These are phyloP conservation scores for Cygnus atratus DNA, from an alignment of 2,113 vertebrate genomes.

Conservation along the genomic window DNA sequence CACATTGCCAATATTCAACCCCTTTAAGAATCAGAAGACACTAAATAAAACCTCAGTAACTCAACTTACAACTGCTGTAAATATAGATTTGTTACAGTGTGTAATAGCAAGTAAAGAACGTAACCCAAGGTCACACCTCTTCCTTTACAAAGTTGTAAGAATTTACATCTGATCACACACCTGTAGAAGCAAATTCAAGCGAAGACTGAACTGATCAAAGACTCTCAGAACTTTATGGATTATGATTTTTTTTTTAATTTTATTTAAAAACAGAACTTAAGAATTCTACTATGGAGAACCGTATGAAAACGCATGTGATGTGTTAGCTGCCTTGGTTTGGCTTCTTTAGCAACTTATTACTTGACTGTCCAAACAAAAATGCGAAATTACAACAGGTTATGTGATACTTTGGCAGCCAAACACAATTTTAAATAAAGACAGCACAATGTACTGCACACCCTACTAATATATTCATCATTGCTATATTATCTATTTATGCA, in stretches of 20 bases:
- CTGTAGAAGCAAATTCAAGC: constrained; percentile 11
- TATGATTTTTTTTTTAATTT: neutral
- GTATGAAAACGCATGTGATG: constrained; percentile 28
- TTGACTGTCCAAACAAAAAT: constrained; percentile 59
- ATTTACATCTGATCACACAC: neutral
- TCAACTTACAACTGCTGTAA: constrained; percentile 33
- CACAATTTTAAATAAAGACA: constrained; percentile 47
- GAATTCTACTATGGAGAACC: neutral
- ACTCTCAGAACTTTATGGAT: neutral
- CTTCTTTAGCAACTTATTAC: constrained; percentile 52
- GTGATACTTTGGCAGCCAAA: constrained; percentile 19
- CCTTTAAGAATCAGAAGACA: constrained; percentile 38
- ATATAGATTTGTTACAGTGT: constrained; percentile 20
- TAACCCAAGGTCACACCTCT: constrained; percentile 24
- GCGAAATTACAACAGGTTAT: constrained; percentile 58
- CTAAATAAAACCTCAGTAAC: constrained; percentile 37
- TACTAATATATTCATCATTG: constrained; percentile 50
- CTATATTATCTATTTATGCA: constrained; percentile 60
- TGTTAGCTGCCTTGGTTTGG: constrained; percentile 41
- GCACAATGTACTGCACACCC: constrained; percentile 40
- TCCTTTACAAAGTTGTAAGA: constrained; percentile 34
- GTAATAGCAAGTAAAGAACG: constrained; percentile 8
- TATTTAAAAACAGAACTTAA: constrained; percentile 12
- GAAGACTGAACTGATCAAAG: neutral
- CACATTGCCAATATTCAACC: neutral